Evolutionary conservation across 2,888 invertebrate species (phyloP), one percentile per base, ranked within the genome.

Genomic region (Pterostichus niger): DNA sequence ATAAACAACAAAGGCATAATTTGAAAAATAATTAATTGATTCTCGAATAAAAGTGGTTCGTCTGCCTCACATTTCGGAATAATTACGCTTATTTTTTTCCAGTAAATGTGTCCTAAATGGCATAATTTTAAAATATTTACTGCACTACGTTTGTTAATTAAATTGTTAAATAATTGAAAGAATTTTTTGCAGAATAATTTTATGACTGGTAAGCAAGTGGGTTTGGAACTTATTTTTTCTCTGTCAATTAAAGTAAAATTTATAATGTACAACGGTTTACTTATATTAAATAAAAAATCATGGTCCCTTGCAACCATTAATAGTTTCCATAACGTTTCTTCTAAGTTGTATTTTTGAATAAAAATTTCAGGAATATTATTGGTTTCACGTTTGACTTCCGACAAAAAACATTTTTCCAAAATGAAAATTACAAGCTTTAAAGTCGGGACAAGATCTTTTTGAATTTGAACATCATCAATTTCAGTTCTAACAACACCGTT

Each of bases 1-100:
- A 91, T 89, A 49, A 90, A 88, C 40, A 93, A 88, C 40, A 94
- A 87, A 0, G 96, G 96, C 61, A 94, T 88, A 11, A 95, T 89
- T 87, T 94, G 92, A 84, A 93, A 90, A 75, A 92, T 90, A 24
- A 94, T 88, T 85, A 94, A 89, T 87, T 94, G 93, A 86, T 93
- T 92, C 85, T 93, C 92, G 83, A 93, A 90, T 40, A 91, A 88
- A 10, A 89, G 85, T 44, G 88, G 89, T 44, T 87, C 87, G 0
- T 87, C 88, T 46, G 87, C 83, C 31, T 87, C 85, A 54, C 86
- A 88, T 35, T 87, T 86, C 10, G 90, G 89, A 1, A 88, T 89
- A 5, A 88, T 86, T 2, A 85, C 59, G 6, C 89, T 88, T 3
- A 91, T 83, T 84, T 88, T 89, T 56, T 89, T 90, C 91, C 91